A percentile compares a stretch with the other conserved stretches of the same genome.
Conservation (phyloP, 2,888 invertebrate species). For the Eulithis prunata region DNA sequence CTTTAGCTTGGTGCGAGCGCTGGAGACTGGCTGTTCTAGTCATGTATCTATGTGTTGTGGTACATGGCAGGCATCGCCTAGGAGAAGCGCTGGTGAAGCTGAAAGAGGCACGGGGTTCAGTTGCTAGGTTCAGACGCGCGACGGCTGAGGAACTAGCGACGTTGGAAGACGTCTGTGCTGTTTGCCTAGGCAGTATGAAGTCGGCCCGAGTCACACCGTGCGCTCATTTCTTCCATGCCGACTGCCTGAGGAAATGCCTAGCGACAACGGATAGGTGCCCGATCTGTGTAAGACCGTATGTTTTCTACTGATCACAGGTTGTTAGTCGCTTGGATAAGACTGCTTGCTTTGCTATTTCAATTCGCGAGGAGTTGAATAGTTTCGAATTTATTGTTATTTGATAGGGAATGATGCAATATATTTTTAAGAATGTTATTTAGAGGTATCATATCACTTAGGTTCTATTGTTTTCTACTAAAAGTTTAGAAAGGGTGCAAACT, state of each 20-base stretch:
- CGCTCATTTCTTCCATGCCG: slow-evolving; percentile 91
- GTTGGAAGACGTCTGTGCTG: slow-evolving; percentile 91
- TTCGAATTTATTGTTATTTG: slow-evolving; percentile 41
- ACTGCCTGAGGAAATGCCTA: slow-evolving; percentile 89
- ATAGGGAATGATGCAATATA: slow-evolving; percentile 10
- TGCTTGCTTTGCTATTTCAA: slow-evolving; percentile 51
- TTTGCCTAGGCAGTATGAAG: slow-evolving; percentile 88
- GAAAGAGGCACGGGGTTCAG: slow-evolving; percentile 84
- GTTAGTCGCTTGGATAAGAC: slow-evolving; percentile 58
- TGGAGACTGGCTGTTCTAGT: slow-evolving; percentile 85
- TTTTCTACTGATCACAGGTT: slow-evolving; percentile 72
- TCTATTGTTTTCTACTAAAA: slow-evolving; percentile 1
- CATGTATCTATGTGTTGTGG: slow-evolving; percentile 86
- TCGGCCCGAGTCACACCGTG: slow-evolving; percentile 91
- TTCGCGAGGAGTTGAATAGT: slow-evolving; percentile 38
- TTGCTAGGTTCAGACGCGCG: slow-evolving; percentile 87
- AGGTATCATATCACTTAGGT: background rate
- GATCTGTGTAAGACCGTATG: slow-evolving; percentile 88
- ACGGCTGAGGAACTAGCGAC: slow-evolving; percentile 86
- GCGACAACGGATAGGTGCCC: slow-evolving; percentile 89
- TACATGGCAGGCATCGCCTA: slow-evolving; percentile 86
- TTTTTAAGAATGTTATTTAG: background rate
- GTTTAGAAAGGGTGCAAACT: background rate
- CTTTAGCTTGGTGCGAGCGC: slow-evolving; percentile 82
- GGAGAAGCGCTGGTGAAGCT: slow-evolving; percentile 83